Evolutionary conservation across 2,888 invertebrate species (phyloP), one percentile per base, ranked within the genome.

Genomic region (Himalopsyche tibetana): DNA sequence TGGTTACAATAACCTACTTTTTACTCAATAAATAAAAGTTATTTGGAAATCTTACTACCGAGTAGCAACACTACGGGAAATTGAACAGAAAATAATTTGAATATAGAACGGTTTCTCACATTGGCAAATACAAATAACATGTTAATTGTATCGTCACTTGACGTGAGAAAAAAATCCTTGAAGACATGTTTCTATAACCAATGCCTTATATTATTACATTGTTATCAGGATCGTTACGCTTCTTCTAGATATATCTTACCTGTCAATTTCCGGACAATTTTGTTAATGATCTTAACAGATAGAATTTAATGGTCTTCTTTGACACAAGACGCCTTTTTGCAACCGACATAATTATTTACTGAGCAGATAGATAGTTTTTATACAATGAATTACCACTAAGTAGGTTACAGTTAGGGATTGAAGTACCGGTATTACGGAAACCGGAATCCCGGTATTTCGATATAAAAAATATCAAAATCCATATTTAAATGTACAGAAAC

Each of bases 221-320:
- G 63, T 63, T 63, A 63, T 63, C 63, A 19, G 19, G 63, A 63
- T 19, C 28, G 19, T 63, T 19, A 63, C 63, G 63, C 19, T 63
- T 19, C 63, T 63, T 19, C 2, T 63, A 63, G 63, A 19, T 19
- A 28, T 63, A 9, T 63, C 63, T 28, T 63, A 63, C 63, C 63
- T 63, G 63, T 63, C 19, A 19, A 63, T 63, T 63, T 63, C 5
- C 63, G 63, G 6, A 63, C 19, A 63, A 63, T 63, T 63, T 63
- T 63, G 63, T 63, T 63, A 63, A 63, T 63, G 63, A 63, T 63
- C 19, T 63, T 63, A 63, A 63, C 63, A 63, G n/a, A n/a, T 63
- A 19, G 19, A 63, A 63, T 63, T 63, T 63, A 63, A 63, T 63
- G 63, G 63, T 63, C 19, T 63, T 56, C 19, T 11, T 63, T 63